Evolutionary conservation across 2,888 invertebrate species (phyloP).

Genomic region (Lottia gigantea): DNA sequence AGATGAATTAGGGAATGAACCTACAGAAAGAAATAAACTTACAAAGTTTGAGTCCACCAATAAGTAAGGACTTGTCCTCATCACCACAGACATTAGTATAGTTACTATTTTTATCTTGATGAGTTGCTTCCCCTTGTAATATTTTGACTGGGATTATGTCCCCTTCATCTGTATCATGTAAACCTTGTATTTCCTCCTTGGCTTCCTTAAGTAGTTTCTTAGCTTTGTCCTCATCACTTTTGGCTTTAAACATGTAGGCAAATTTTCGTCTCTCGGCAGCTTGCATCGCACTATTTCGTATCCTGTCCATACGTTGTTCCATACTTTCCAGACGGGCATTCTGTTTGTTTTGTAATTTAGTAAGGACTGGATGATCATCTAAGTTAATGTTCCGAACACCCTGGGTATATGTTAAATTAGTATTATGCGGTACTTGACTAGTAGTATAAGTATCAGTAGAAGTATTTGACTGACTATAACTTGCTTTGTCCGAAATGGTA

Average conservation of each 20-base stretch:
- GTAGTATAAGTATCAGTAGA: neutral
- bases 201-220: slow-evolving; percentile 46
- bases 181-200: slow-evolving; percentile 34
- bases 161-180: slow-evolving; percentile 44
- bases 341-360: slow-evolving; percentile 58
- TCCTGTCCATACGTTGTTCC: slow-evolving; percentile 53
- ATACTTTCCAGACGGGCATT: slow-evolving; percentile 54
- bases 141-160: slow-evolving; percentile 58
- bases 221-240: slow-evolving; percentile 41
- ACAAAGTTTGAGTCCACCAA: neutral
- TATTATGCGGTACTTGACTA: neutral
- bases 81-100: neutral
- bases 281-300: slow-evolving; percentile 54
- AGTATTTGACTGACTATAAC: neutral
- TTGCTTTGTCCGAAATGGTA: neutral
- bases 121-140: slow-evolving; percentile 35
- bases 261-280: slow-evolving; percentile 56
- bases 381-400: slow-evolving; percentile 40
- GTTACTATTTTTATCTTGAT: neutral
- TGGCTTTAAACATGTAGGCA: slow-evolving; percentile 55
- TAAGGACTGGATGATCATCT: slow-evolving; percentile 55
- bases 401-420: slow-evolving; percentile 14
- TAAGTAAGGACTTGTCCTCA: neutral
- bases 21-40: neutral
- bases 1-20: too few species aligned